phyloP scores from a whole-genome alignment of 2,888 invertebrate species.

The Ochropacha duplaris region DNA sequence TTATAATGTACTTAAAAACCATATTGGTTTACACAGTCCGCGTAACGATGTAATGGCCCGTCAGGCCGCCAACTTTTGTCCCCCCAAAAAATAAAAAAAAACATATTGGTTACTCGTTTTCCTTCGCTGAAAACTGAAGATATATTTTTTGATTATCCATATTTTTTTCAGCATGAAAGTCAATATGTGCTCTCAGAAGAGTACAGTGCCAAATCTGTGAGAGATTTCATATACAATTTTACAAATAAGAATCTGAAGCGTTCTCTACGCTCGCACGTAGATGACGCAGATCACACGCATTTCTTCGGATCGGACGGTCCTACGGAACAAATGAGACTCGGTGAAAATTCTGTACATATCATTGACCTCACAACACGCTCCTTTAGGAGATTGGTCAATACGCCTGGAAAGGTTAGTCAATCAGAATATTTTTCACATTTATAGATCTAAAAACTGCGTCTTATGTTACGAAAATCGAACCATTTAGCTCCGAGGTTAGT shows the following conservation, averaged over 20 bases:
- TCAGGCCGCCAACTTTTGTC: no score
- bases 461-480: no score
- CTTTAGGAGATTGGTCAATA: constrained; percentile 84
- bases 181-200: constrained; percentile 84
- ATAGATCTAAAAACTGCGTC: neutral
- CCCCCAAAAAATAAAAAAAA: no score
- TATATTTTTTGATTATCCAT: no score
- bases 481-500: no score
- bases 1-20: no score
- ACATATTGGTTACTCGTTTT: no score
- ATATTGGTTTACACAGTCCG: no score
- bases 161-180: constrained; percentile 85
- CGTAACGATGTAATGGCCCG: no score
- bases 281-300: constrained; percentile 67
- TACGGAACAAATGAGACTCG: constrained; percentile 31
- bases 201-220: constrained; percentile 72
- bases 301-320: constrained; percentile 57
- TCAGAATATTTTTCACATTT: constrained; percentile 6
- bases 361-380: constrained; percentile 86
- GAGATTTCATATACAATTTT: constrained; percentile 82
- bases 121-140: no score
- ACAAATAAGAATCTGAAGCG: constrained; percentile 64
- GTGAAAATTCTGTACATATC: constrained; percentile 73
- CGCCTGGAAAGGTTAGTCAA: constrained; percentile 81
- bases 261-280: constrained; percentile 62